Conservation (phyloP, 2,113 vertebrate species). For the Mirounga angustirostris region DNA sequence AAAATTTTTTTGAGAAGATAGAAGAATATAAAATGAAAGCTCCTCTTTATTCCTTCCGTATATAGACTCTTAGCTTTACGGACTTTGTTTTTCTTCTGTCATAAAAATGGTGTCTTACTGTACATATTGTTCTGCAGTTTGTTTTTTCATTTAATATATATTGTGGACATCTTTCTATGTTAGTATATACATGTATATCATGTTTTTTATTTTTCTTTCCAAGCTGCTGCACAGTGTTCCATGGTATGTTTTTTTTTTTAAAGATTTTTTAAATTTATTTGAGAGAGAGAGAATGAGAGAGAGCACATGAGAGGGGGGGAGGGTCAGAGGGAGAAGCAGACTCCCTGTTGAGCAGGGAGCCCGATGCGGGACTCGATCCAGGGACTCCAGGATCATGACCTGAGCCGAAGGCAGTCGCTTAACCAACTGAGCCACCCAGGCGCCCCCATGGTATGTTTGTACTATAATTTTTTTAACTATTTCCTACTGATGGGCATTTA, state of each 20-base stretch:
- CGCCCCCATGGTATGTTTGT: not conserved
- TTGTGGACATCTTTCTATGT: not conserved
- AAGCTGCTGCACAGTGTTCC: not conserved
- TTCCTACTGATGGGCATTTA: not conserved
- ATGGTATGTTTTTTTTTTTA: not conserved
- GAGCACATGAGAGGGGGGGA: no score
- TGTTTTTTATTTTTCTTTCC: conserved; percentile 16
- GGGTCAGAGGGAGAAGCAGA: no score
- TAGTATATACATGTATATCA: not conserved
- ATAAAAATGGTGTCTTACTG: not conserved
- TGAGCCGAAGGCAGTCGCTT: no score
- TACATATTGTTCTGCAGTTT: not conserved
- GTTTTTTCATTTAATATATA: not conserved
- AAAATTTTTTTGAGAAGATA: not conserved
- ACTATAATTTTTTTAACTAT: not conserved
- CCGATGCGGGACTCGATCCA: no score
- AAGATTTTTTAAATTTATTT: not conserved
- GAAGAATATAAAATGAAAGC: not conserved
- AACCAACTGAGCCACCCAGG: no score
- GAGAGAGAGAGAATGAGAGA: no score
- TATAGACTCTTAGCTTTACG: not conserved
- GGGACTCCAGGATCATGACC: no score
- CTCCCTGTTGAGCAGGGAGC: no score
- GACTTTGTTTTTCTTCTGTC: not conserved
- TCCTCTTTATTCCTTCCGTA: not conserved